Conservation (phyloP, 2,888 invertebrate species). For the Steinernema carpocapsae region DNA sequence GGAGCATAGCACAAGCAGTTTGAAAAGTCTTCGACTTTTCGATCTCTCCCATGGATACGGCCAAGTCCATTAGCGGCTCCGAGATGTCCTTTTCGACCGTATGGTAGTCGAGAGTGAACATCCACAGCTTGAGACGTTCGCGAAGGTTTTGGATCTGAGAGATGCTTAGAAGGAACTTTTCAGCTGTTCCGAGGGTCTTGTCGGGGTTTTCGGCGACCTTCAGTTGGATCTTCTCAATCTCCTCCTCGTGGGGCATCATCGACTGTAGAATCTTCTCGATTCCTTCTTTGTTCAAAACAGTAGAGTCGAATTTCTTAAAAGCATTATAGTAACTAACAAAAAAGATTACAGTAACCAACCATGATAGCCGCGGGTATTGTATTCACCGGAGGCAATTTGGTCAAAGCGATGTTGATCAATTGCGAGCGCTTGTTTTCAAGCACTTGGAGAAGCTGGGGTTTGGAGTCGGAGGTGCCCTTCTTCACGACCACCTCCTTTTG, state of each 20-base stretch:
- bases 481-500: conserved; percentile 77
- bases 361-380: conserved; percentile 91
- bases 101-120: conserved; percentile 97
- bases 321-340: not conserved
- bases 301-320: conserved; percentile 96
- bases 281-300: conserved; percentile 89
- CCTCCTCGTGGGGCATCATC: conserved; percentile 91
- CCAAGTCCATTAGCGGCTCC: conserved; percentile 96
- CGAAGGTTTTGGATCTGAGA: conserved; percentile 89
- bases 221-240: conserved; percentile 76
- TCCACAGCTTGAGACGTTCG: conserved; percentile 91
- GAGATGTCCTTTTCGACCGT: conserved; percentile 95
- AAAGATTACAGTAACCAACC: conserved; percentile 42
- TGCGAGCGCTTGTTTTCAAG: conserved; percentile 96
- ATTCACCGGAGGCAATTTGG: conserved; percentile 93
- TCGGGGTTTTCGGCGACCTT: conserved; percentile 90
- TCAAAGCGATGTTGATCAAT: conserved; percentile 98
- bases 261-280: conserved; percentile 83
- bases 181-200: conserved; percentile 89
- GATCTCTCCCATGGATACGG: conserved; percentile 90
- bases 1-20: conserved; percentile 87
- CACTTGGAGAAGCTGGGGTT: conserved; percentile 85
- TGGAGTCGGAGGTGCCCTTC: conserved; percentile 69
- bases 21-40: conserved; percentile 91
- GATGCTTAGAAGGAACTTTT: conserved; percentile 94